Conservation (phyloP, 2,113 vertebrate species). For the Apistogramma diplotaenia region DNA sequence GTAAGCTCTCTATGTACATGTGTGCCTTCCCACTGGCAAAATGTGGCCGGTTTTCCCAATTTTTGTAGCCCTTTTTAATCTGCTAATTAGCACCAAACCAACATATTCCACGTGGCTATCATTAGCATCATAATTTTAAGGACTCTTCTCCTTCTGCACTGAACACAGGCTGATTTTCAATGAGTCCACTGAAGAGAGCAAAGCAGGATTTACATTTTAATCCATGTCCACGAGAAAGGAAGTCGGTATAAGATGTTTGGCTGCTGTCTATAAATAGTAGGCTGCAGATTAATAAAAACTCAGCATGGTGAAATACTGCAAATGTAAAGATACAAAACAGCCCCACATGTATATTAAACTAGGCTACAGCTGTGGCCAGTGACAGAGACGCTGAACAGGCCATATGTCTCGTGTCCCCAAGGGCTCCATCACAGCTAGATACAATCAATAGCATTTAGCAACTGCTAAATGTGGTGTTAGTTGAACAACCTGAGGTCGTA, state of each 20-base stretch:
- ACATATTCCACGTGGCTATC: neutral
- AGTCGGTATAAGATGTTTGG: constrained; percentile 20
- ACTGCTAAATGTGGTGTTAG: constrained; percentile 9
- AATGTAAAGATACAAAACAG: constrained; percentile 14
- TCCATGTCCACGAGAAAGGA: constrained; percentile 17
- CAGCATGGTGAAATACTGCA: neutral
- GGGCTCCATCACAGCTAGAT: constrained; percentile 26
- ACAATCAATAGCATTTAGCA: constrained; percentile 49
- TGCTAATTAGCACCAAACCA: neutral
- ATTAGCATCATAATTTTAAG: neutral
- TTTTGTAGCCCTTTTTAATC: neutral
- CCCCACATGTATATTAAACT: constrained; percentile 23
- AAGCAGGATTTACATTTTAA: constrained; percentile 51
- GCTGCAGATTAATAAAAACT: constrained; percentile 19
- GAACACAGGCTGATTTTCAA: constrained; percentile 14
- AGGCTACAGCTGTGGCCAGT: constrained; percentile 34
- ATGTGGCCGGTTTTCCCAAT: neutral
- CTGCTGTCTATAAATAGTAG: constrained; percentile 20
- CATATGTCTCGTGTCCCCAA: constrained; percentile 48
- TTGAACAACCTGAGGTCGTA: constrained; percentile 19
- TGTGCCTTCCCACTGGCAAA: neutral
- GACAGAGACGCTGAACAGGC: constrained; percentile 22
- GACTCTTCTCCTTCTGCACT: neutral
- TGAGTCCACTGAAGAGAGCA: constrained; percentile 6
- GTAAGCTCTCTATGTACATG: neutral